Conservation (phyloP, 2,113 vertebrate species). For the Pipra filicauda region DNA sequence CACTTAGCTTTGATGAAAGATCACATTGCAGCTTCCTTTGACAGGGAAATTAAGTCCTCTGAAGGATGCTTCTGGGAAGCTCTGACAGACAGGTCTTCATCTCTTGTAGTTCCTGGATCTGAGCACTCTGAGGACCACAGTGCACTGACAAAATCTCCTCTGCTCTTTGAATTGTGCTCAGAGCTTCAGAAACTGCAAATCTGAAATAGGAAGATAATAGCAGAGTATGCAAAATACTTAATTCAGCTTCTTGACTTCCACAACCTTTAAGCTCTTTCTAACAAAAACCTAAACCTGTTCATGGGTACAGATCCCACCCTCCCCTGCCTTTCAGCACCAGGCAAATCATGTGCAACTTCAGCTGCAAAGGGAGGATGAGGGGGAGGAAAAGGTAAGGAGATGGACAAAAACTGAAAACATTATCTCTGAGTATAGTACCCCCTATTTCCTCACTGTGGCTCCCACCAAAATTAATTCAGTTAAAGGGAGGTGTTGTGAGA, state of each 20-base stretch:
- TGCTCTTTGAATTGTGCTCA: constrained; percentile 79
- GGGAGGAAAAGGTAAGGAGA: neutral
- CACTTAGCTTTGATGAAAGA: constrained; percentile 23
- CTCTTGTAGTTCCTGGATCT: constrained; percentile 83
- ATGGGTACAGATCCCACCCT: neutral
- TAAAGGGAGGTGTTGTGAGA: neutral
- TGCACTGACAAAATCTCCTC: constrained; percentile 80
- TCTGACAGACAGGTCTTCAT: constrained; percentile 85
- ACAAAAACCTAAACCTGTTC: neutral
- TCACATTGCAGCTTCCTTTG: neutral
- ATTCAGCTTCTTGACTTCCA: neutral
- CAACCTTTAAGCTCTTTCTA: neutral
- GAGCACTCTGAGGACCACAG: constrained; percentile 72
- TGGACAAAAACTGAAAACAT: neutral
- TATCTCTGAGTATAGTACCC: neutral
- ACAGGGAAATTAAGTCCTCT: constrained; percentile 31
- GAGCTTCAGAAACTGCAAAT: constrained; percentile 71
- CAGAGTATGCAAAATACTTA: neutral
- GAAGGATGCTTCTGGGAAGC: constrained; percentile 28
- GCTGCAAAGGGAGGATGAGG: neutral
- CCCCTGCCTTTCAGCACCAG: neutral
- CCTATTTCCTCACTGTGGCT: neutral
- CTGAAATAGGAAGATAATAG: constrained; percentile 49
- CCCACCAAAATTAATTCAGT: neutral
- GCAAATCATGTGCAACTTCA: neutral